Base-by-base conservation (phyloP, 1,140 invertebrate species). In the Potamilus streckersoni region DNA sequence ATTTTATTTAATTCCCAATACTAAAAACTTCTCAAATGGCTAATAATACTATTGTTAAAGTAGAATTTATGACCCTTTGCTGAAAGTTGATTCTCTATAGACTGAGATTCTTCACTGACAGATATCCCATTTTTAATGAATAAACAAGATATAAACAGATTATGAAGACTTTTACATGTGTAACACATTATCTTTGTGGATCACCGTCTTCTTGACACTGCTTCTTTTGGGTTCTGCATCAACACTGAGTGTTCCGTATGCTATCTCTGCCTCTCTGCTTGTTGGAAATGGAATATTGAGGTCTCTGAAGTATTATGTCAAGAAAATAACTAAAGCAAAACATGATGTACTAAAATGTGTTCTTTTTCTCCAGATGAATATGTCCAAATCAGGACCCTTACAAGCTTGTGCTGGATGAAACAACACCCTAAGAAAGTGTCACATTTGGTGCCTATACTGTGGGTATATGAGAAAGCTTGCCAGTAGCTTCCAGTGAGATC, bases 191-290 rank as follows among this genome's bases (percentile, higher is more conserved):
- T 90, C 90, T 19, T 93, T 87, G 4, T 93, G 69, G n/a, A 76
- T 81, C 19, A 96, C 87, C n/a, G 86, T 84, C 86, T 94, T 95
- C n/a, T 84, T 90, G 4, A 94, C 92, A 79, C 91, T 91, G 83
- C 93, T 93, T 82, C 94, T 89, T 82, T 92, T 93, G 6, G 95
- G 95, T 88, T 96, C 95, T 61, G 90, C 80, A 87, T 96, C 95
- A 15, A 96, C 94, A 86, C 91, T 91, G 14, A 96, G 86, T 13
- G 94, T 93, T 82, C 94, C 92, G 87, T 92, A 94, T 20, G 91
- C 94, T 81, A 96, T 93, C 86, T 93, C 91, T 16, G 95, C 95
- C 84, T 94, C 90, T 81, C 91, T 85, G 16, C 85, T 79, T 57
- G 91, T 91, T 61, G 92, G 89, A 88, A 96, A 95, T 57, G 94